Conservation (phyloP, 2,888 invertebrate species). For the Dioctria linearis region DNA sequence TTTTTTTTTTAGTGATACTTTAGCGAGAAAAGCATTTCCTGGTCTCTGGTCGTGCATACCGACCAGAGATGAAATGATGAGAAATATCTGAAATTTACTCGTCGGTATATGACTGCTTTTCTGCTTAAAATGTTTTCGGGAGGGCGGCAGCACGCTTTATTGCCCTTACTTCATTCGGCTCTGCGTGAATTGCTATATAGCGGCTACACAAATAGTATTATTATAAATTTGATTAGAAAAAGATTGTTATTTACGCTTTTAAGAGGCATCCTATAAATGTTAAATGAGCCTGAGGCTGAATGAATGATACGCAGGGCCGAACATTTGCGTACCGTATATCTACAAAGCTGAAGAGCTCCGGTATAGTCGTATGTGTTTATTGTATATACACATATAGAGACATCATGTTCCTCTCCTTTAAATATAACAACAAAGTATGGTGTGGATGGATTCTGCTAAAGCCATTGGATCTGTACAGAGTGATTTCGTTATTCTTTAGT, state of each 20-base stretch:
- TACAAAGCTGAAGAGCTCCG: not conserved
- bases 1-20: not conserved
- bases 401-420: not conserved
- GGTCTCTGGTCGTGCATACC: not conserved
- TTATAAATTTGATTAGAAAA: constrained; percentile 10
- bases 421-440: not conserved
- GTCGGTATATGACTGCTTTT: not conserved
- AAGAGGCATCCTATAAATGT: not conserved
- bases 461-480: constrained; percentile 8
- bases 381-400: not conserved
- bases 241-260: constrained; percentile 1
- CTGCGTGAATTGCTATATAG: not conserved
- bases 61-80: not conserved
- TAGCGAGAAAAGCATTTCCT: not conserved
- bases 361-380: not conserved
- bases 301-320: constrained; percentile 7
- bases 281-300: not conserved
- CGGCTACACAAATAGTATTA: not conserved
- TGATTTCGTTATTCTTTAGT: constrained; percentile 1
- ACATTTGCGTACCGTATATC: not conserved
- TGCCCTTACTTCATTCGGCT: not conserved
- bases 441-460: constrained; percentile 17
- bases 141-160: constrained; percentile 3
- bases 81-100: constrained; percentile 4
- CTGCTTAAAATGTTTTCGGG: not conserved